Evolutionary conservation across 2,113 vertebrate species (phyloP).

Genomic region (Solea solea): DNA sequence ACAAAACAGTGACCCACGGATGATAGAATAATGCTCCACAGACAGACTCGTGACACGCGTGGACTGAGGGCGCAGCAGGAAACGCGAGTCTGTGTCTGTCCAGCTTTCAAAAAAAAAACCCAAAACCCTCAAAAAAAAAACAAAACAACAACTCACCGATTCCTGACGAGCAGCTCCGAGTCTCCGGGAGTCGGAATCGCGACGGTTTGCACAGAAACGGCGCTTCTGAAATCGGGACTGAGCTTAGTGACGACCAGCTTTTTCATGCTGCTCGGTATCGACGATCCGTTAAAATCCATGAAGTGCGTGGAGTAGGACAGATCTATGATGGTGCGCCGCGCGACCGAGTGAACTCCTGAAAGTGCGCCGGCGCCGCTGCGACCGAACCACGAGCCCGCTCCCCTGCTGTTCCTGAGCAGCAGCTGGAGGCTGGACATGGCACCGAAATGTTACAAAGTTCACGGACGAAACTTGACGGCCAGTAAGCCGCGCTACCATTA

Average conservation of each 20-base stretch:
- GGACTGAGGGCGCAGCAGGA: slow-evolving; percentile 10
- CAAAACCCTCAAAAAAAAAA: not conserved
- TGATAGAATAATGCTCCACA: not conserved
- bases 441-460: slow-evolving; percentile 76
- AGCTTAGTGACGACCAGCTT: slow-evolving; percentile 90
- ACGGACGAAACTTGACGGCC: slow-evolving; percentile 61
- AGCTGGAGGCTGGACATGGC: slow-evolving; percentile 62
- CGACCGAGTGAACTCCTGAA: slow-evolving; percentile 54
- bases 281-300: slow-evolving; percentile 91
- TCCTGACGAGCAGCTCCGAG: slow-evolving; percentile 90
- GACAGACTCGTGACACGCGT: slow-evolving; percentile 14
- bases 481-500: slow-evolving; percentile 43
- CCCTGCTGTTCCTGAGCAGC: slow-evolving; percentile 27
- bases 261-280: slow-evolving; percentile 88
- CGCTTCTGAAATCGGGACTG: slow-evolving; percentile 89
- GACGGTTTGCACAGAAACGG: slow-evolving; percentile 81
- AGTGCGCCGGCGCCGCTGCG: slow-evolving; percentile 58
- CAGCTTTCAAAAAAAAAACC: not conserved
- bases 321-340: slow-evolving; percentile 86
- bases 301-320: slow-evolving; percentile 93
- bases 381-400: slow-evolving; percentile 27
- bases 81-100: not conserved
- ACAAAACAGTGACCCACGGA: slow-evolving; percentile 22
- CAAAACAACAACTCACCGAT: slow-evolving; percentile 87
- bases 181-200: slow-evolving; percentile 90